phyloP scores from a whole-genome alignment of 1,140 invertebrate genomes.

The Reticulitermes speratus region DNA sequence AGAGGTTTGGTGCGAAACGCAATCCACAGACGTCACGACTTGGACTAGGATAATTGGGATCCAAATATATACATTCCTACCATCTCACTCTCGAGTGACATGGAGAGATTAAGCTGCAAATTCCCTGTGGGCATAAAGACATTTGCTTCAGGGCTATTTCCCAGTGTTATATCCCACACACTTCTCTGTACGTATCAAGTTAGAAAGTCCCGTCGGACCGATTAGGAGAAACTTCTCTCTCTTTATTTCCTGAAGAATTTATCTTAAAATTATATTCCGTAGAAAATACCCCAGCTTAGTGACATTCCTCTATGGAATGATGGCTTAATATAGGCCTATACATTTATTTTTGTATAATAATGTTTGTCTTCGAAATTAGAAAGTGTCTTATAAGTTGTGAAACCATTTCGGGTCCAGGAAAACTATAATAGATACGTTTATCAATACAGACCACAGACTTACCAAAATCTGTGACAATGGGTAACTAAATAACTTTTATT shows the following conservation, averaged over 20 bases:
- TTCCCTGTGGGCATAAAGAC: constrained; percentile 13
- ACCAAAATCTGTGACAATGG: neutral
- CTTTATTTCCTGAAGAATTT: neutral
- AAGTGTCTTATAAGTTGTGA: neutral
- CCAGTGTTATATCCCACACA: neutral
- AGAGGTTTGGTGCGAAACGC: neutral
- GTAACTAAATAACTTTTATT: neutral
- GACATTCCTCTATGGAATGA: neutral
- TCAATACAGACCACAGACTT: neutral
- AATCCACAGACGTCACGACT: constrained; percentile 1
- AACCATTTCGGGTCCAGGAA: neutral
- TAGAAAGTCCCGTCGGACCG: neutral
- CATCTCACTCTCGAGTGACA: neutral
- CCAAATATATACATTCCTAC: neutral
- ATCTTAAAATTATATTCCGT: neutral
- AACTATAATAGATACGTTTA: neutral
- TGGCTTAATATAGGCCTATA: neutral
- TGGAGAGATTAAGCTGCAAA: neutral
- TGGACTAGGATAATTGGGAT: neutral
- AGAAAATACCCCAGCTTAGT: neutral
- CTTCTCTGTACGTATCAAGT: neutral
- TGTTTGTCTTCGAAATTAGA: neutral
- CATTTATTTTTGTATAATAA: neutral
- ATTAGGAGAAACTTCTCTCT: neutral
- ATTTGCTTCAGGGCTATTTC: constrained; percentile 7